Evolutionary conservation across 2,888 invertebrate species (phyloP).

Genomic region (Torymus aiolomorphi): DNA sequence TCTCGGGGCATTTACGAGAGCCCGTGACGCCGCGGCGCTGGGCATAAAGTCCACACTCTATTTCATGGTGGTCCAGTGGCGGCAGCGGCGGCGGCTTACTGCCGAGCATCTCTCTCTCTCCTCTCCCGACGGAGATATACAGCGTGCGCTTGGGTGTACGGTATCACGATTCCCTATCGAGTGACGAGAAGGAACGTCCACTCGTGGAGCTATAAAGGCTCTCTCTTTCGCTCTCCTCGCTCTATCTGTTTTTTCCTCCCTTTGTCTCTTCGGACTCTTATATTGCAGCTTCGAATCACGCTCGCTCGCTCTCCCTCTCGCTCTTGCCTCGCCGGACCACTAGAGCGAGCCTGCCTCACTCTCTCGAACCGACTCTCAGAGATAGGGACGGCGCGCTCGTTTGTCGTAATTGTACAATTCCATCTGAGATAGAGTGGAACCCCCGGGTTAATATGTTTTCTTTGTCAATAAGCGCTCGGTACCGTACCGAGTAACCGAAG

Average conservation of each 20-base stretch:
- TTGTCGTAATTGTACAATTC: constrained; percentile 53
- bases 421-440: constrained; percentile 41
- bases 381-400: constrained; percentile 33
- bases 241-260: constrained; percentile 35
- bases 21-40: constrained; percentile 7
- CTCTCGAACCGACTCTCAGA: constrained; percentile 1
- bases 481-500: not conserved
- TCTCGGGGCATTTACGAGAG: constrained; percentile 39
- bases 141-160: constrained; percentile 53
- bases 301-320: not conserved
- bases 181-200: constrained; percentile 56
- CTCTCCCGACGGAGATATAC: constrained; percentile 23
- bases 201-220: constrained; percentile 48
- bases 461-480: not conserved
- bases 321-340: too few species aligned
- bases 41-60: constrained; percentile 54
- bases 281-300: constrained; percentile 22
- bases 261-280: constrained; percentile 32
- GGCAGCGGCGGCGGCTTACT: constrained; percentile 40
- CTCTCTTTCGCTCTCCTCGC: constrained; percentile 5
- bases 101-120: constrained; percentile 23
- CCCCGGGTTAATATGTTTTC: constrained; percentile 27
- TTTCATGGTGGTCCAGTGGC: constrained; percentile 56
- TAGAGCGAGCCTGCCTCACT: too few species aligned
- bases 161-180: constrained; percentile 60